Evolutionary conservation across 2,113 vertebrate genomes (phyloP).

Genomic region (Thermophis baileyi): DNA sequence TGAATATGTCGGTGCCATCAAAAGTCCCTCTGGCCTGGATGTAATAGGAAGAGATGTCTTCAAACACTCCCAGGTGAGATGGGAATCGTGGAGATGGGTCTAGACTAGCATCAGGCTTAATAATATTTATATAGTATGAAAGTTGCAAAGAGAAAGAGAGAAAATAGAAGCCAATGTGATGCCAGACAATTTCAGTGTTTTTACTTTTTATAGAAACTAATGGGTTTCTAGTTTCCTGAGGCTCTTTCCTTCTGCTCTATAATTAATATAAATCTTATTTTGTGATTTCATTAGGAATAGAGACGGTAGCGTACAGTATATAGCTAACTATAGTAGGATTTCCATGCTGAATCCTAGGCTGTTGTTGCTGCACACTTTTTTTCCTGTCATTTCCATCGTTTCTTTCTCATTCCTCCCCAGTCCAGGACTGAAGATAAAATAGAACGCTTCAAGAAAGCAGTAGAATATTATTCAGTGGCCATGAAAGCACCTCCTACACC

Average conservation of each 20-base stretch:
- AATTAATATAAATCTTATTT: not conserved
- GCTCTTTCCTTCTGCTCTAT: not conserved
- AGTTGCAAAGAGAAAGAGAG: not conserved
- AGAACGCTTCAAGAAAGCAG: constrained; percentile 88
- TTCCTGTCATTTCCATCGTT: not conserved
- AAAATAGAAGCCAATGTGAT: no score
- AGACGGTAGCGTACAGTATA: not conserved
- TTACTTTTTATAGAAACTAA: not conserved
- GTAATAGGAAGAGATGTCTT: constrained; percentile 88
- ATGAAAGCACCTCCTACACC: constrained; percentile 81
- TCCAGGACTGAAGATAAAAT: constrained; percentile 92
- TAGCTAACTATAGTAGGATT: not conserved
- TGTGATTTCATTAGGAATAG: not conserved
- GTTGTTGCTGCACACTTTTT: not conserved
- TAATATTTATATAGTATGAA: not conserved
- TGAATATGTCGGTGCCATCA: constrained; percentile 86
- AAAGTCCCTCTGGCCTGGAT: constrained; percentile 84
- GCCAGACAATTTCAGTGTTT: not conserved
- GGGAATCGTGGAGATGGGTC: not conserved
- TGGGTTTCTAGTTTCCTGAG: not conserved
- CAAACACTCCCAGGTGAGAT: constrained; percentile 86
- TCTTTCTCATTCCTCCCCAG: constrained; percentile 55
- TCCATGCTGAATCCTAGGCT: not conserved
- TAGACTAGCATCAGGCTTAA: not conserved
- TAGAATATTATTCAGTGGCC: constrained; percentile 89